phyloP scores from a whole-genome alignment of 2,113 vertebrate genomes.

The Clinocottus analis region DNA sequence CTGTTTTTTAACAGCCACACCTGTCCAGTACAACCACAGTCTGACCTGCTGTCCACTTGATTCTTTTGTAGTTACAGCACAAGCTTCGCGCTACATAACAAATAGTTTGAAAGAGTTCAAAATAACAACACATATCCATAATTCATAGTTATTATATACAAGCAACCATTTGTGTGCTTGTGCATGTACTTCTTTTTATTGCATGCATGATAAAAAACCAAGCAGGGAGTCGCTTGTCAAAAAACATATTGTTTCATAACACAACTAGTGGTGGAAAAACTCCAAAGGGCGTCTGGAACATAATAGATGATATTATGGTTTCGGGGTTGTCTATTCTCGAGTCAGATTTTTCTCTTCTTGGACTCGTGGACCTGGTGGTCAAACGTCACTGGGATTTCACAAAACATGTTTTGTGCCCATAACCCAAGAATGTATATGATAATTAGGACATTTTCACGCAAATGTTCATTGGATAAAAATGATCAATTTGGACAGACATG shows the following conservation, averaged over 20 bases:
- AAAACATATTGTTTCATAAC: not conserved
- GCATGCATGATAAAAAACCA: not conserved
- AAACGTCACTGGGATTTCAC: not conserved
- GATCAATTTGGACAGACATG: not conserved
- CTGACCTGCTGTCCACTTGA: not conserved
- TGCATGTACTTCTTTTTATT: not conserved
- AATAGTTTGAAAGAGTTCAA: not conserved
- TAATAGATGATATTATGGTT: not conserved
- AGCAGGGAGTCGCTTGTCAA: not conserved
- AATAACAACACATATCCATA: not conserved
- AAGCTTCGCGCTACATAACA: not conserved
- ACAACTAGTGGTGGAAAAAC: not conserved
- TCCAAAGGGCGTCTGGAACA: not conserved
- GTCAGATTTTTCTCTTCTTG: too few species aligned
- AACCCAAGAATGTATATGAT: not conserved
- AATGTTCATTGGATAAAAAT: not conserved
- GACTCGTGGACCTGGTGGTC: not conserved
- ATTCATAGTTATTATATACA: not conserved
- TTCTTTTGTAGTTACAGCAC: not conserved
- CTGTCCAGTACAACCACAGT: not conserved
- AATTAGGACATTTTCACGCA: not conserved
- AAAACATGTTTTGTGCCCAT: not conserved
- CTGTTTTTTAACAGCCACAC: not conserved
- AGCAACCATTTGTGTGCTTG: not conserved
- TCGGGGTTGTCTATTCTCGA: too few species aligned